Conservation (phyloP, 2,888 invertebrate genomes). For the Amphipyra tragopoginis region DNA sequence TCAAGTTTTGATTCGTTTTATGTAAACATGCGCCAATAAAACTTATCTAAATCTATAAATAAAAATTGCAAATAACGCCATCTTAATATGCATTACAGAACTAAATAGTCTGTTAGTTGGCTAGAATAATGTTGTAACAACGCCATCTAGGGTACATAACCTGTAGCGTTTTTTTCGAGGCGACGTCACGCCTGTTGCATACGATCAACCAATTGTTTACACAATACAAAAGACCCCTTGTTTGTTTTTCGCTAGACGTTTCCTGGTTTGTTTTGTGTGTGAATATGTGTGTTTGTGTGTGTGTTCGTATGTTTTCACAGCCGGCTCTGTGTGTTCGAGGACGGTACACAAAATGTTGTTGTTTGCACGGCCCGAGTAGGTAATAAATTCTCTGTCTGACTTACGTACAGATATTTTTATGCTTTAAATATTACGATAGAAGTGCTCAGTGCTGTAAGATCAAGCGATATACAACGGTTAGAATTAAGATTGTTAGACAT, state of each 20-base stretch:
- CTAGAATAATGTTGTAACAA: constrained; percentile 27
- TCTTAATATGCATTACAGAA: constrained; percentile 62
- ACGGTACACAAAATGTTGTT: constrained; percentile 87
- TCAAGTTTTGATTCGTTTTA: constrained; percentile 51
- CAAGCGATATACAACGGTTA: constrained; percentile 31
- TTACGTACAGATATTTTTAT: constrained; percentile 64
- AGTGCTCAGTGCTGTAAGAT: constrained; percentile 45
- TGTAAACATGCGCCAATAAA: constrained; percentile 52
- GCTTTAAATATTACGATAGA: constrained; percentile 57
- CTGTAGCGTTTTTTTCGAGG: constrained; percentile 77
- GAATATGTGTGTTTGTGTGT: constrained; percentile 70
- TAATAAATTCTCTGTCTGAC: constrained; percentile 81
- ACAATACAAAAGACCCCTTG: constrained; percentile 89
- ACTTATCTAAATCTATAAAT: constrained; percentile 48
- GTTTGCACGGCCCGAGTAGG: constrained; percentile 79
- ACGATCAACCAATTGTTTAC: constrained; percentile 88
- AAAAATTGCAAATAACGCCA: constrained; percentile 67
- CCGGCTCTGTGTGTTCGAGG: constrained; percentile 81
- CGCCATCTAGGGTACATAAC: constrained; percentile 80
- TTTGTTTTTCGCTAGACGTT: constrained; percentile 90
- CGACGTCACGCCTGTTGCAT: constrained; percentile 88
- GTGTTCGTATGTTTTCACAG: constrained; percentile 85
- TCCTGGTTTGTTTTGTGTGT: constrained; percentile 90
- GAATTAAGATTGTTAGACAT: constrained; percentile 51
- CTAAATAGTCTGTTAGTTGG: constrained; percentile 41